These are phyloP conservation scores for Heliconius ismenius DNA, from an alignment of 2,888 invertebrate species.

Conservation along the genomic window DNA sequence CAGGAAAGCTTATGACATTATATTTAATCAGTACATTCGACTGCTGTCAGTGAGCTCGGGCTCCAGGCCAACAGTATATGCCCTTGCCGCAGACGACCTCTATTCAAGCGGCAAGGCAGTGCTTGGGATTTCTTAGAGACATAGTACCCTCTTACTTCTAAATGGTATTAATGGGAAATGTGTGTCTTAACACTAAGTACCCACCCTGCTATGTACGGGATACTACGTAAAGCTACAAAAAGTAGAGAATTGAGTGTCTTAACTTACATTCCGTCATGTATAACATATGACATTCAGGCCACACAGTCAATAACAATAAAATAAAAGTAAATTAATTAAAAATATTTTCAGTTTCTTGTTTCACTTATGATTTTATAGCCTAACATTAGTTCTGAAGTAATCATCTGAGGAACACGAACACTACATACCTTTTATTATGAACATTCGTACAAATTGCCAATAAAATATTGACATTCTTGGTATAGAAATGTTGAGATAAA, in stretches of 20 bases:
- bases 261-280: background rate
- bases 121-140: too few relatives aligned
- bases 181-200: background rate
- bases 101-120: too few relatives aligned
- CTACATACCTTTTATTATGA: slow-evolving; percentile 28
- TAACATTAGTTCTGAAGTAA: slow-evolving; percentile 11
- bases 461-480: slow-evolving; percentile 33
- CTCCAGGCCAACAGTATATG: too few relatives aligned
- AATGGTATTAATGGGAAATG: too few relatives aligned
- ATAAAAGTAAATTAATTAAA: background rate
- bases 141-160: too few relatives aligned
- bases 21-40: too few relatives aligned
- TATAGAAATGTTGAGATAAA: slow-evolving; percentile 38
- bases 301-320: slow-evolving; percentile 19
- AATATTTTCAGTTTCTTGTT: background rate
- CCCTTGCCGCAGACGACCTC: too few relatives aligned
- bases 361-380: background rate
- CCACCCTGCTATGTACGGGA: background rate
- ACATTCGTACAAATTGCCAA: slow-evolving; percentile 41
- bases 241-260: background rate
- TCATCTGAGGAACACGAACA: slow-evolving; percentile 4
- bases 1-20: too few relatives aligned
- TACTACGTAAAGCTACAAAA: background rate
- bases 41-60: too few relatives aligned
- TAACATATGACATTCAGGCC: background rate